phyloP scores from a whole-genome alignment of 2,113 vertebrate species.

The Hippocampus guttulatus region DNA sequence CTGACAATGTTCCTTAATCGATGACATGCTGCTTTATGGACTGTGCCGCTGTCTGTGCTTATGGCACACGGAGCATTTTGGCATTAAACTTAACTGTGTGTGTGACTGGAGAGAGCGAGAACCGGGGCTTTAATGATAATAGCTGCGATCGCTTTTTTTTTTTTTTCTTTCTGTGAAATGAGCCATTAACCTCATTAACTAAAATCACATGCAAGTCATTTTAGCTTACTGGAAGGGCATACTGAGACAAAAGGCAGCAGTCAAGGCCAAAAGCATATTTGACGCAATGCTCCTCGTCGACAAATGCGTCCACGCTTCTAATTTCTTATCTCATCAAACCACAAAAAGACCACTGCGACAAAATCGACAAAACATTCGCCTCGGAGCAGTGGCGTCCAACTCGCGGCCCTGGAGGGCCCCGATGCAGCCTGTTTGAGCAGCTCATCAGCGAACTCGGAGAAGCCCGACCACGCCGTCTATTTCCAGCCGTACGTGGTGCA shows the following conservation, averaged over 20 bases:
- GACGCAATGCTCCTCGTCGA: background rate
- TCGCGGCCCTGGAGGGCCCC: no score
- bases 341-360: no score
- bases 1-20: slow-evolving; percentile 14
- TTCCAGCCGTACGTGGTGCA: background rate
- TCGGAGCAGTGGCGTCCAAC: no score
- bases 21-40: slow-evolving; percentile 13
- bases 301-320: background rate
- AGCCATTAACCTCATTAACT: slow-evolving; percentile 10
- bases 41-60: slow-evolving; percentile 5
- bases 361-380: background rate
- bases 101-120: background rate
- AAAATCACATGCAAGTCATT: slow-evolving; percentile 11
- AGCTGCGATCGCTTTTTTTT: background rate
- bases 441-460: no score
- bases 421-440: no score
- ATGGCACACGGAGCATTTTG: background rate
- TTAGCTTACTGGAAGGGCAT: background rate
- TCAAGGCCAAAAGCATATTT: background rate
- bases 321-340: background rate
- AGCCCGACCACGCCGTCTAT: no score
- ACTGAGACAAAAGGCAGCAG: background rate
- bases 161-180: slow-evolving; percentile 2
- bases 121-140: slow-evolving; percentile 1
- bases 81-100: slow-evolving; percentile 11